phyloP scores from a whole-genome alignment of 2,113 vertebrate species.

The Epinephelus fuscoguttatus region DNA sequence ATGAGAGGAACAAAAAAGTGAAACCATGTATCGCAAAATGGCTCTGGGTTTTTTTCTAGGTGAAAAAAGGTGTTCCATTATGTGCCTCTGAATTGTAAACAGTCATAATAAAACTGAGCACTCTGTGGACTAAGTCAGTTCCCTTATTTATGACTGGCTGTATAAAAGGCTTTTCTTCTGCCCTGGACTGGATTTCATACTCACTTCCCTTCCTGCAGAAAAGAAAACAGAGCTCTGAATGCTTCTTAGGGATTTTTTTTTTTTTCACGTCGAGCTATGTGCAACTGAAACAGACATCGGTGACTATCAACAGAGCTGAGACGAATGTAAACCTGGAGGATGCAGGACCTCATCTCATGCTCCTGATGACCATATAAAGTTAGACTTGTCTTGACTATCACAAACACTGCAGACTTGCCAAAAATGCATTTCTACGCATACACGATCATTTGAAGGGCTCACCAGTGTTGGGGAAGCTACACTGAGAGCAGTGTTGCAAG shows the following conservation, averaged over 20 bases:
- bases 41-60: not conserved
- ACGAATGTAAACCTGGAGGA: conserved; percentile 63
- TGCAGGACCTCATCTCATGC: conserved; percentile 42
- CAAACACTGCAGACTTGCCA: conserved; percentile 44
- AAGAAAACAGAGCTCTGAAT: conserved; percentile 53
- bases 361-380: conserved; percentile 80
- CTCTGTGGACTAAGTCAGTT: conserved; percentile 33
- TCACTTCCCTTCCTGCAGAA: conserved; percentile 65
- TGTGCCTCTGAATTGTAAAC: conserved; percentile 16
- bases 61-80: not conserved
- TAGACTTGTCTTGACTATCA: conserved; percentile 50
- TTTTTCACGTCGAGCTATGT: not conserved
- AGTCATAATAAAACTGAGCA: conserved; percentile 25
- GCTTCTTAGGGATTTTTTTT: not conserved
- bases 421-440: conserved; percentile 31
- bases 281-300: conserved; percentile 20
- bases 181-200: conserved; percentile 52
- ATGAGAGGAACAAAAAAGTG: too few species aligned
- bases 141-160: conserved; percentile 46
- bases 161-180: conserved; percentile 47
- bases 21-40: not conserved
- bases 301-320: conserved; percentile 57
- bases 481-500: too few species aligned
- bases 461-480: too few species aligned
- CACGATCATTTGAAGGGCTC: not conserved